phyloP scores from a whole-genome alignment of 2,113 vertebrate genomes.

The Fulmarus glacialis region DNA sequence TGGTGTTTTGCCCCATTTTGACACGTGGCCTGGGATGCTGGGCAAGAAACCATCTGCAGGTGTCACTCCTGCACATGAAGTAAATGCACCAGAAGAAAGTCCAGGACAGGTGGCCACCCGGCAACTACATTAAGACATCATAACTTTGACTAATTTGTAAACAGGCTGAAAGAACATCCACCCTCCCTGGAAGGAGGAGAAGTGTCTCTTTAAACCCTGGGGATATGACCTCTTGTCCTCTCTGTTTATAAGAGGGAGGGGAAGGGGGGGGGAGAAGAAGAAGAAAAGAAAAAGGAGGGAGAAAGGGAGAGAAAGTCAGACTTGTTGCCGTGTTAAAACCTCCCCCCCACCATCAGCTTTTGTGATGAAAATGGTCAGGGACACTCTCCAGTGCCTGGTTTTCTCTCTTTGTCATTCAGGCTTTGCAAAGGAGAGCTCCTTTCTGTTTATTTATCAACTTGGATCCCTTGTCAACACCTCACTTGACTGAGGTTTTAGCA shows the following conservation, averaged over 20 bases:
- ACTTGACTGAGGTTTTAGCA: conserved; percentile 38
- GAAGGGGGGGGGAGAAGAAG: rapidly evolving
- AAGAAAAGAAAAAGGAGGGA: not conserved
- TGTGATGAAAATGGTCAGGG: conserved; percentile 64
- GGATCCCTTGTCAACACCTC: conserved; percentile 58
- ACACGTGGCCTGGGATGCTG: rapidly evolving
- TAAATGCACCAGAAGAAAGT: not conserved
- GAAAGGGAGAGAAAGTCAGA: conserved; percentile 50
- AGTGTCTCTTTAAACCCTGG: conserved; percentile 47
- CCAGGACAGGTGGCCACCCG: conserved; percentile 32
- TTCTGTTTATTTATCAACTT: conserved; percentile 53
- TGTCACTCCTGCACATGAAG: conserved; percentile 28
- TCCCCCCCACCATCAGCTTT: conserved; percentile 41
- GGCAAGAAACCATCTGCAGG: conserved; percentile 49
- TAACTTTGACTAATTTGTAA: conserved; percentile 64
- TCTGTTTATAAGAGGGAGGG: conserved; percentile 35
- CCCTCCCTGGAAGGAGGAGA: conserved; percentile 19
- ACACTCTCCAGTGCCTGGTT: not conserved
- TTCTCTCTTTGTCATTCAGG: conserved; percentile 39
- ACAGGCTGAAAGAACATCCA: conserved; percentile 53
- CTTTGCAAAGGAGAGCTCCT: conserved; percentile 21
- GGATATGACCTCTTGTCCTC: conserved; percentile 73
- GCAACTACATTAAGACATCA: conserved; percentile 63
- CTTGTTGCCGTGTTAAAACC: conserved; percentile 13
- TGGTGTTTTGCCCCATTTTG: not conserved